A percentile compares a stretch with the other conserved stretches of the same genome.
phyloP scores from a whole-genome alignment of 2,797 vertebrate species.

The Botia almorhae region DNA sequence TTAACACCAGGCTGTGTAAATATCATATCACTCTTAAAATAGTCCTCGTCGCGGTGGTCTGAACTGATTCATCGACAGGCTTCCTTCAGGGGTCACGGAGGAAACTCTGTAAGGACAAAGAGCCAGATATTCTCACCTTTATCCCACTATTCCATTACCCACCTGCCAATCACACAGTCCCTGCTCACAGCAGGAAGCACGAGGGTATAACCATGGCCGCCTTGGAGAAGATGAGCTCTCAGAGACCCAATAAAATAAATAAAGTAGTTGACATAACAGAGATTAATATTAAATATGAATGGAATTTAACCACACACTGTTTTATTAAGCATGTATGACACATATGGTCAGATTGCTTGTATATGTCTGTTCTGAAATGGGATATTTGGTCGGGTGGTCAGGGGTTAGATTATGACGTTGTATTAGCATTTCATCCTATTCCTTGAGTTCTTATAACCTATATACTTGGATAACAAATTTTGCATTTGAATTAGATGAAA shows the following conservation, averaged over 20 bases:
- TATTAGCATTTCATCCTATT: not conserved
- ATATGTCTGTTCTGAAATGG: not conserved
- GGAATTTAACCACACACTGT: not conserved
- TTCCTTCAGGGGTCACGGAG: conserved; percentile 37
- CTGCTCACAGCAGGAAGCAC: conserved; percentile 29
- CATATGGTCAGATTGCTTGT: not conserved
- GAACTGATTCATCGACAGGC: conserved; percentile 9
- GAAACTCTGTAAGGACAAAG: not conserved
- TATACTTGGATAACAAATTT: not conserved
- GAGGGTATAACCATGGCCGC: not conserved
- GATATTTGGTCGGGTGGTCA: not conserved
- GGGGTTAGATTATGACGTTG: conserved; percentile 3
- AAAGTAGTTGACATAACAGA: conserved; percentile 35
- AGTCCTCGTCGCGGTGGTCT: conserved; percentile 21
- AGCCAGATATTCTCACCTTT: conserved; percentile 33
- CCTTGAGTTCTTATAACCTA: not conserved
- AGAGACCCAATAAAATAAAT: conserved; percentile 21
- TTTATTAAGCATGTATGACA: conserved; percentile 24
- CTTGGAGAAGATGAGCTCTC: conserved; percentile 26
- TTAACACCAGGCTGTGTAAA: conserved; percentile 45
- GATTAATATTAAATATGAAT: conserved; percentile 36
- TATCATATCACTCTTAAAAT: conserved; percentile 44
- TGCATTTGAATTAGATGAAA: not conserved
- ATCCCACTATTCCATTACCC: conserved; percentile 46
- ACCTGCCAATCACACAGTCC: conserved; percentile 51